phyloP scores from a whole-genome alignment of 2,888 invertebrate species.

The Macropis europaea region DNA sequence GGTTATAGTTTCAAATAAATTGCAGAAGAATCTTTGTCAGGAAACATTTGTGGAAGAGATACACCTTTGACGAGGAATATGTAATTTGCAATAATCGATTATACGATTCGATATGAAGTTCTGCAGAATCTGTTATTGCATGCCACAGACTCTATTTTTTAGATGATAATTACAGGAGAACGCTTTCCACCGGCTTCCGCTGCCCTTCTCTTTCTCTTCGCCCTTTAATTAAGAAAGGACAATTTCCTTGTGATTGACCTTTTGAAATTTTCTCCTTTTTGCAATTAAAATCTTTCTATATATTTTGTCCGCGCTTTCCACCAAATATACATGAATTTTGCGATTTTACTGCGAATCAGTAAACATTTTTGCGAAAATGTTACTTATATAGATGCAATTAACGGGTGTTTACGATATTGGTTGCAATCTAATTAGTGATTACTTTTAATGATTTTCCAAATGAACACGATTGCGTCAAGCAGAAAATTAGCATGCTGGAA shows the following conservation, averaged over 20 bases:
- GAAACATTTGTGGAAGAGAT: too few relatives aligned
- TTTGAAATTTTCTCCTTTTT: neutral
- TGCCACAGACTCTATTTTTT: neutral
- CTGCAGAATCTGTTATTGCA: neutral
- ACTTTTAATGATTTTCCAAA: too few relatives aligned
- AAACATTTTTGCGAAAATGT: neutral
- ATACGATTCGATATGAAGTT: neutral
- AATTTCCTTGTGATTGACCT: neutral
- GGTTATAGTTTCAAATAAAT: too few relatives aligned
- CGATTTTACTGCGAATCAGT: neutral
- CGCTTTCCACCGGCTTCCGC: neutral
- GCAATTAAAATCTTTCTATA: neutral
- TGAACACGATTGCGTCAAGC: too few relatives aligned
- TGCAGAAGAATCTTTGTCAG: too few relatives aligned
- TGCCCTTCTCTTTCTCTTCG: neutral
- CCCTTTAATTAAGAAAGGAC: neutral
- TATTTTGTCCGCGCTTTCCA: neutral
- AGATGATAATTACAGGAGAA: conserved; percentile 14
- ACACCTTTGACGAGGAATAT: neutral
- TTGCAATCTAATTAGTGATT: too few relatives aligned
- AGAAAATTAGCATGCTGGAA: too few relatives aligned
- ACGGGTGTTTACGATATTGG: too few relatives aligned
- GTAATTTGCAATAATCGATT: neutral
- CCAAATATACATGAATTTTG: neutral
- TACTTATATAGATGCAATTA: too few relatives aligned